phyloP scores from a whole-genome alignment of 2,888 invertebrate species.

The Philereme vetulata region DNA sequence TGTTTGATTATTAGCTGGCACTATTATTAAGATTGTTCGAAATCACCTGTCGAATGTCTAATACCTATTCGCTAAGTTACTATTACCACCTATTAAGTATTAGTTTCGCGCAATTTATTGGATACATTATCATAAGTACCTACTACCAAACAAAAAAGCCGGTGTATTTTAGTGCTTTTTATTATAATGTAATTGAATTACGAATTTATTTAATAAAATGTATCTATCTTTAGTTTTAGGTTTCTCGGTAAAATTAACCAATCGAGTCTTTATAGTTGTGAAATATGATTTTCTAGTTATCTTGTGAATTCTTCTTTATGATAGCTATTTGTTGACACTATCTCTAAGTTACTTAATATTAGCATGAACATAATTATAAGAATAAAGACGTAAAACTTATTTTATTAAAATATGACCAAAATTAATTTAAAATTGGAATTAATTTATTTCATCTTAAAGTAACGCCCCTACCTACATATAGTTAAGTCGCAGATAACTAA shows the following conservation, averaged over 20 bases:
- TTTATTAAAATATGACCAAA: conserved; percentile 35
- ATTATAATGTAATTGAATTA: conserved; percentile 5
- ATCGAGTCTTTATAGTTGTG: conserved; percentile 26
- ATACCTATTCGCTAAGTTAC: too few relatives aligned
- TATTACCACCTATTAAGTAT: too few relatives aligned
- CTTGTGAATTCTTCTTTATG: conserved; percentile 14
- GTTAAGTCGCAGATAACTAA: too few relatives aligned
- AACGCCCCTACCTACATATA: too few relatives aligned
- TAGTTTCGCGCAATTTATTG: too few relatives aligned
- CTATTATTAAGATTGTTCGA: background rate
- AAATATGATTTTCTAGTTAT: conserved; percentile 5
- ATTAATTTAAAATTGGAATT: conserved; percentile 1
- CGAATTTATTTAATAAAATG: conserved; percentile 17
- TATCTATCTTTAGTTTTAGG: conserved; percentile 1
- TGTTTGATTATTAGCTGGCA: background rate
- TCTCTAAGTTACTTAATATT: conserved; percentile 11
- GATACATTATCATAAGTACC: background rate
- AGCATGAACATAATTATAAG: conserved; percentile 16
- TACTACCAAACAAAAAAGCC: background rate
- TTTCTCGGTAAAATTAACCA: conserved; percentile 8
- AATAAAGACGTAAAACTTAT: conserved; percentile 32
- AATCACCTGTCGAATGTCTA: background rate
- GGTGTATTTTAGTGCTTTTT: conserved; percentile 5
- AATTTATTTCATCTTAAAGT: too few relatives aligned
- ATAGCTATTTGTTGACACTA: conserved; percentile 15